These are phyloP conservation scores for Pseudopleuronectes americanus DNA, from an alignment of 2,797 vertebrate species.

Conservation along the genomic window DNA sequence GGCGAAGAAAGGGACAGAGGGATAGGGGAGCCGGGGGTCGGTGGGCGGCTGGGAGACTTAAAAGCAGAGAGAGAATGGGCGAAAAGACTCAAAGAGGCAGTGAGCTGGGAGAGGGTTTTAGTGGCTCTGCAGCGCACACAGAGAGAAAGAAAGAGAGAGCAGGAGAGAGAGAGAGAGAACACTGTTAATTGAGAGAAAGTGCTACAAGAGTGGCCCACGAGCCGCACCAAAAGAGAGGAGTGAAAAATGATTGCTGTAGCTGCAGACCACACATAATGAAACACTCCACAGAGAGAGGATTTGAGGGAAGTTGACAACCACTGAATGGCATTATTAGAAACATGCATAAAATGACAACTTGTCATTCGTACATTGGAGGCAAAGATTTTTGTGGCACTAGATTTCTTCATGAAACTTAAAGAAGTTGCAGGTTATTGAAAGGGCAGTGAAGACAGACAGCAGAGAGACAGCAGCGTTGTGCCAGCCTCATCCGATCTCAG, in stretches of 20 bases:
- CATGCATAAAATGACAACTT: constrained; percentile 6
- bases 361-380: not conserved
- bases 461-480: constrained; percentile 9
- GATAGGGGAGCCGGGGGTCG: constrained; percentile 57
- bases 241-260: constrained; percentile 47
- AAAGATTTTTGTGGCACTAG: not conserved
- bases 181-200: constrained; percentile 36
- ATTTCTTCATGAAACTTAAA: not conserved
- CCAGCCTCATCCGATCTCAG: constrained; percentile 20
- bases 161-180: constrained; percentile 14
- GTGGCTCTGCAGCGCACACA: constrained; percentile 9
- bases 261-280: constrained; percentile 45
- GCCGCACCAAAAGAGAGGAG: constrained; percentile 11
- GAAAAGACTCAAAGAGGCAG: constrained; percentile 40
- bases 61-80: constrained; percentile 44
- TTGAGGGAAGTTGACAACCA: constrained; percentile 8
- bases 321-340: constrained; percentile 7
- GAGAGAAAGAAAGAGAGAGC: too few relatives aligned
- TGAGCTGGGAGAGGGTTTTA: constrained; percentile 31
- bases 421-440: not conserved
- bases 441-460: constrained; percentile 13
- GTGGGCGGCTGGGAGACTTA: constrained; percentile 29
- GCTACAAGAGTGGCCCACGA: constrained; percentile 23
- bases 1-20: constrained; percentile 59
- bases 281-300: constrained; percentile 11